Conservation (phyloP, 2,888 invertebrate species). For the Athripsodes cinereus region DNA sequence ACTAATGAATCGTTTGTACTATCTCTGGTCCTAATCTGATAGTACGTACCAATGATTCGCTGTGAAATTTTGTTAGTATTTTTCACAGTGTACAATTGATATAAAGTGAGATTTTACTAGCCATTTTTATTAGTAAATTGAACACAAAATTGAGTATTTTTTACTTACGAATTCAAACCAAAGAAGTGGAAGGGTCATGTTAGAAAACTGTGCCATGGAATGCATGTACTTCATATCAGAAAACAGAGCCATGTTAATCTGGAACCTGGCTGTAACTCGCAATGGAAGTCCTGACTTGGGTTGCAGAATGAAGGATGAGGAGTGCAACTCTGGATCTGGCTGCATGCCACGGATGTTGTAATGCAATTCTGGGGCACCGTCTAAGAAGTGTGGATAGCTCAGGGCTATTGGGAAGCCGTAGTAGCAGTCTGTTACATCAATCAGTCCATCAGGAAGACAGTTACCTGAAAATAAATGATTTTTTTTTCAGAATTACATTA, state of each 20-base stretch:
- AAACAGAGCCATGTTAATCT: constrained; percentile 80
- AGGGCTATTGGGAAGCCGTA: constrained; percentile 87
- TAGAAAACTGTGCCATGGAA: constrained; percentile 60
- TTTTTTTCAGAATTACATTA: too few relatives aligned
- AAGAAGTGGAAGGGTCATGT: constrained; percentile 70
- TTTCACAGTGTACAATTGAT: too few relatives aligned
- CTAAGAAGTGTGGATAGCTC: constrained; percentile 83
- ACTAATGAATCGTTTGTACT: too few relatives aligned
- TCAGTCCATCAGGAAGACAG: constrained; percentile 68
- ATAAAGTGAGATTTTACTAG: too few relatives aligned
- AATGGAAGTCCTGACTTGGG: constrained; percentile 77
- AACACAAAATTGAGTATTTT: neutral
- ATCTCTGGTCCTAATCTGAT: too few relatives aligned
- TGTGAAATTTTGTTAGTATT: too few relatives aligned
- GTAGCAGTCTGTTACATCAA: constrained; percentile 82
- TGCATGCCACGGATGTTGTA: constrained; percentile 62
- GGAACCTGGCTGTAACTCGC: constrained; percentile 71
- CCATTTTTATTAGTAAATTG: neutral
- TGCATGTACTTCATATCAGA: constrained; percentile 57
- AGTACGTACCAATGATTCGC: too few relatives aligned
- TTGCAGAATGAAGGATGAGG: constrained; percentile 69
- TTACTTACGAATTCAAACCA: constrained; percentile 89
- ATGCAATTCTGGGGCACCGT: constrained; percentile 59
- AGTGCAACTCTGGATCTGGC: constrained; percentile 60
- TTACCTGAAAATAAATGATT: constrained; percentile 47